These are phyloP conservation scores for Ptilodon capucinus DNA, from an alignment of 2,888 invertebrate species.

Conservation along the genomic window DNA sequence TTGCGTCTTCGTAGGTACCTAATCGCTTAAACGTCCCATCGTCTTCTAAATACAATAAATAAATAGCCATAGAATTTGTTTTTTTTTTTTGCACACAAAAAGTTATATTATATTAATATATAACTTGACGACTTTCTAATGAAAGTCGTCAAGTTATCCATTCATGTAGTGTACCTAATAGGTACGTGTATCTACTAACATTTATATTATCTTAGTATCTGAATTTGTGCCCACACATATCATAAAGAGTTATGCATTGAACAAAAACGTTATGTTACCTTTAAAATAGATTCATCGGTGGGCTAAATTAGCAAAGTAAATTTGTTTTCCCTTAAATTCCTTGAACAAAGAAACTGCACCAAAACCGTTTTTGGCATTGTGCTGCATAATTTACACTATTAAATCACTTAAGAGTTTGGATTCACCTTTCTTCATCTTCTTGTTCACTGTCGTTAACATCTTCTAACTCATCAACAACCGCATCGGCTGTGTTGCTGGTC, in stretches of 20 bases:
- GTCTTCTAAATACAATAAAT: too few species aligned
- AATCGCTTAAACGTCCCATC: too few species aligned
- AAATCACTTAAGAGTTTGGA: constrained; percentile 17
- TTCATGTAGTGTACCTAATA: too few species aligned
- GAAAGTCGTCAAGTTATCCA: too few species aligned
- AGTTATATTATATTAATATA: too few species aligned
- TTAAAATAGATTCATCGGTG: constrained; percentile 24
- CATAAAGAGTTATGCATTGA: not conserved
- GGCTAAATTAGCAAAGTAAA: constrained; percentile 22
- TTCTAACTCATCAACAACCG: constrained; percentile 51
- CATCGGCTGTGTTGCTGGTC: constrained; percentile 54
- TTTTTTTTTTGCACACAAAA: too few species aligned
- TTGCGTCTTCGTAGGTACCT: too few species aligned
- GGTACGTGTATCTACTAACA: too few species aligned
- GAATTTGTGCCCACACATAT: not conserved
- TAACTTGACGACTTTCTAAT: too few species aligned
- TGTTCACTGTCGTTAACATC: constrained; percentile 53
- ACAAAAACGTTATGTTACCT: not conserved
- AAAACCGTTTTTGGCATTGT: constrained; percentile 52
- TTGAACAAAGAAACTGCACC: constrained; percentile 30
- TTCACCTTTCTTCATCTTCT: constrained; percentile 54
- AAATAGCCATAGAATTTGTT: too few species aligned
- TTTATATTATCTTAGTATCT: too few species aligned
- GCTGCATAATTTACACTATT: constrained; percentile 44
- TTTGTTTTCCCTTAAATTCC: constrained; percentile 7